Percentiles rank a stretch among this genome's conserved stretches.
Evolutionary conservation across 1,140 invertebrate genomes (phyloP).

Genomic region (Drosophila lacertosa): DNA sequence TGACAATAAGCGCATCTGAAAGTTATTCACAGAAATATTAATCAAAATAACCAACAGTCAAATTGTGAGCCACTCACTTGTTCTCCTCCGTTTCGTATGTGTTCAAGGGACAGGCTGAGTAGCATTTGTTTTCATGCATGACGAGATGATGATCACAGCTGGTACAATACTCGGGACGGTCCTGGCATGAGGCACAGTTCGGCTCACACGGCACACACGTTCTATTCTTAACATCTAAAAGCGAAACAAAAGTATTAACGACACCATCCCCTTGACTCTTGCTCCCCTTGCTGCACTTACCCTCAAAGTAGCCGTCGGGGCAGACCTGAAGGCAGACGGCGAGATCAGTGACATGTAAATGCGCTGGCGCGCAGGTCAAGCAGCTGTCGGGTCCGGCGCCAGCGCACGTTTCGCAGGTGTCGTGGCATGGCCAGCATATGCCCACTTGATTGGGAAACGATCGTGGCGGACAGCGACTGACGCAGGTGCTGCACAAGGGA

Average conservation of each 20-base stretch:
- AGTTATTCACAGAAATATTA: not conserved
- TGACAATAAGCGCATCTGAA: constrained; percentile 90
- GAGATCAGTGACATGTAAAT: constrained; percentile 90
- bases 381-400: constrained; percentile 93
- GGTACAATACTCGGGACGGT: constrained; percentile 91
- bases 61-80: constrained; percentile 84
- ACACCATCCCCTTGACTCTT: too few species aligned
- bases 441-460: constrained; percentile 91
- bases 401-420: constrained; percentile 92
- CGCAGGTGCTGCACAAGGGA: constrained; percentile 87
- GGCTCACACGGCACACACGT: constrained; percentile 91
- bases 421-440: constrained; percentile 92
- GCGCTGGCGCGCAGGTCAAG: constrained; percentile 91
- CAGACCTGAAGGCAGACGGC: constrained; percentile 93
- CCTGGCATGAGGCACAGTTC: constrained; percentile 92
- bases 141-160: constrained; percentile 93
- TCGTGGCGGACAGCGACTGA: constrained; percentile 91
- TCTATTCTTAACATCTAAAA: constrained; percentile 84
- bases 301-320: constrained; percentile 93
- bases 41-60: not conserved
- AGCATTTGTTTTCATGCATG: constrained; percentile 91
- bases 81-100: constrained; percentile 94
- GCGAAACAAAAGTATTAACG: not conserved
- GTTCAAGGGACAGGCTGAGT: constrained; percentile 91
- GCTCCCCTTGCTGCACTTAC: constrained; percentile 85